These are phyloP conservation scores for Drosophila meridionalis DNA, from an alignment of 2,888 invertebrate genomes.

Conservation along the genomic window DNA sequence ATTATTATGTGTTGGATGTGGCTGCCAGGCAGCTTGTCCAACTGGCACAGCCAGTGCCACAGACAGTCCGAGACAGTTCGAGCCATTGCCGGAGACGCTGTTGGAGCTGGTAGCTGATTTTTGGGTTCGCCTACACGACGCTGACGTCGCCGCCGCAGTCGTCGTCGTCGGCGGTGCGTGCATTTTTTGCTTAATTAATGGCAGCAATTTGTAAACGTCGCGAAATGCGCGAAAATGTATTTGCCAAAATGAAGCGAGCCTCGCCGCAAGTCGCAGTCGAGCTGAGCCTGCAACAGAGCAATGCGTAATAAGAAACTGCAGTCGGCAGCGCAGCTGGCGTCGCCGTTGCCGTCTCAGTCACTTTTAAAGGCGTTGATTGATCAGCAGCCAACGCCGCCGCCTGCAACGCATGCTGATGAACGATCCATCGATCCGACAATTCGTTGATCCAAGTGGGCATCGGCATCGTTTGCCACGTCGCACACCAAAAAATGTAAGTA, in stretches of 20 bases:
- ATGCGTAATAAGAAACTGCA: slow-evolving; percentile 71
- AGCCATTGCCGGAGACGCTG: slow-evolving; percentile 1
- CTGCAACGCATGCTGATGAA: slow-evolving; percentile 76
- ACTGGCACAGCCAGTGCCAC: slow-evolving; percentile 5
- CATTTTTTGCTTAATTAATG: slow-evolving; percentile 82
- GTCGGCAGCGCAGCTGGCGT: slow-evolving; percentile 22
- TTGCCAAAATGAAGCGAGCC: slow-evolving; percentile 65
- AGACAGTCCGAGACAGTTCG: neutral
- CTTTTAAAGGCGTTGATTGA: slow-evolving; percentile 82
- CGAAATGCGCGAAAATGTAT: slow-evolving; percentile 76
- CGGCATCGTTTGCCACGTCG: slow-evolving; percentile 64
- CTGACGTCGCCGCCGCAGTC: slow-evolving; percentile 24
- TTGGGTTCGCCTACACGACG: slow-evolving; percentile 69
- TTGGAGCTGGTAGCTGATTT: slow-evolving; percentile 67
- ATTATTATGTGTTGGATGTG: slow-evolving; percentile 76
- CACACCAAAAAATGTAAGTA: slow-evolving; percentile 16
- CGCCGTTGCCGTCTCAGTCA: slow-evolving; percentile 21
- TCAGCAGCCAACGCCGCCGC: slow-evolving; percentile 63
- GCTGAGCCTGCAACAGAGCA: slow-evolving; percentile 15
- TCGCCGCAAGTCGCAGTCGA: neutral
- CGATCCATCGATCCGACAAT: slow-evolving; percentile 35
- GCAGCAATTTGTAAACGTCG: slow-evolving; percentile 83
- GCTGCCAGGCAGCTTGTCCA: slow-evolving; percentile 24
- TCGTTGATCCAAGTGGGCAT: slow-evolving; percentile 40
- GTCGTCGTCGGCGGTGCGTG: slow-evolving; percentile 58